Base-by-base conservation (phyloP, 2,113 vertebrate species). In the Ciconia stormi region DNA sequence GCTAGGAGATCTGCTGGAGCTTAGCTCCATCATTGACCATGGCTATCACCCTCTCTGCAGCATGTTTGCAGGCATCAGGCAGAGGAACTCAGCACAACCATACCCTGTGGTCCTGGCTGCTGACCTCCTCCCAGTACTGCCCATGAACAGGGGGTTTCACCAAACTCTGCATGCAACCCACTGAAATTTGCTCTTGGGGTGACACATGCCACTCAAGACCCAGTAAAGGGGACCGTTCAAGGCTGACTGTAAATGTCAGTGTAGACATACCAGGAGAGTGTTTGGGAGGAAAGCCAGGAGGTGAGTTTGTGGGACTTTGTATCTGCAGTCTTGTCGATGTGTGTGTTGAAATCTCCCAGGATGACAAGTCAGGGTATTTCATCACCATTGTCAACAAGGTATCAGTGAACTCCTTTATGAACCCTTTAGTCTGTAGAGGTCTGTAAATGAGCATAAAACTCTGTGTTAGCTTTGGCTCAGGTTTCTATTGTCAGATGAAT, bases 261-360 rank as follows among this genome's bases (percentile, higher is more conserved):
- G 44, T 71, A 86, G 84, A 94, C 66, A 59, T 77, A 84, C 8
- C 3, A 1, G 0, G 67, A 86, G 67, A 97, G 94, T 62, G 86
- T 90, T 53, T 81, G 89, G 95, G 94, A 96, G 47, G 63, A 93
- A 96, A 97, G 63, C 94, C 95, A 96, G 95, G 56, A 95, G 86
- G 80, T 95, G 88, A 89, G 82, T 92, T 84, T 95, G 71, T 90
- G 86, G 72, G 82, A 92, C 89, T 96, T 93, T 29, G 44, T 93
- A 96, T 97, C 92, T 78, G 77, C 88, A 95, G 94, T 72, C 90
- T 92, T 91, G 96, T 94, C 80, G 13, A 94, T 96, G 97, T 97
- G 96, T 94, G 95, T 96, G 97, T 95, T 97, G 97, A 97, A 96
- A 97, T 97, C 96, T 97, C 95, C 90, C 95, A 97, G 97, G 92